These are phyloP conservation scores for Macrosoma leucophasiata DNA, from an alignment of 2,888 invertebrate genomes.

Conservation along the genomic window DNA sequence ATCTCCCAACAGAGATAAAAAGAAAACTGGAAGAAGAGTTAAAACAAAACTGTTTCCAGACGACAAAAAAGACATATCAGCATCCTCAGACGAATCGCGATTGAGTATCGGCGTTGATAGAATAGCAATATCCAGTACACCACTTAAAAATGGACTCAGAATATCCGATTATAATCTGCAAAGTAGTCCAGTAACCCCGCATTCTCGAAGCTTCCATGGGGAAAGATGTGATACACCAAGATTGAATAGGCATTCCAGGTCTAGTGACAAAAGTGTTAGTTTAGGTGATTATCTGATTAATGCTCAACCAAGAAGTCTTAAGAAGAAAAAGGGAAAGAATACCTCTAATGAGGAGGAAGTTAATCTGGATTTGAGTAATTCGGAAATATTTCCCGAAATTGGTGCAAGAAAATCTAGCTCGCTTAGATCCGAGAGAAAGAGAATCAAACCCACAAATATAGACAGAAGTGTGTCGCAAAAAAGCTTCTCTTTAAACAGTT, in stretches of 20 bases:
- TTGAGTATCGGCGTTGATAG: constrained; percentile 45
- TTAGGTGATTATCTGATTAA: constrained; percentile 55
- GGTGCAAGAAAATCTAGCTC: constrained; percentile 56
- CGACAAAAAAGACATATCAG: constrained; percentile 45
- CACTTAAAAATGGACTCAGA: constrained; percentile 50
- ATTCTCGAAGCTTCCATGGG: constrained; percentile 39
- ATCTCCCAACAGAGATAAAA: constrained; percentile 54
- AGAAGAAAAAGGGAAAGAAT: constrained; percentile 50
- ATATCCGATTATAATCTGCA: constrained; percentile 37
- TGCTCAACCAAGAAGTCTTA: constrained; percentile 43
- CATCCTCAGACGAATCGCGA: constrained; percentile 56
- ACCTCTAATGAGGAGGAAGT: constrained; percentile 42
- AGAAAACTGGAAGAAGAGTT: constrained; percentile 46
- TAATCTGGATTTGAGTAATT: constrained; percentile 55
- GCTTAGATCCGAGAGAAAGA: constrained; percentile 44
- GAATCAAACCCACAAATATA: constrained; percentile 74
- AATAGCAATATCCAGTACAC: constrained; percentile 52
- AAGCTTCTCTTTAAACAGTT: constrained; percentile 53
- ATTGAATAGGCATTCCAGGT: constrained; percentile 42
- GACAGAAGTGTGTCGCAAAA: constrained; percentile 45
- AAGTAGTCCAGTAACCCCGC: constrained; percentile 53
- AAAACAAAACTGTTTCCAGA: constrained; percentile 62
- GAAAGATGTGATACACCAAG: constrained; percentile 62
- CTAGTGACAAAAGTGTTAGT: constrained; percentile 54
- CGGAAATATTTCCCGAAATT: constrained; percentile 62